These are phyloP conservation scores for Frieseomelitta varia DNA, from an alignment of 1,140 invertebrate species.

Conservation along the genomic window DNA sequence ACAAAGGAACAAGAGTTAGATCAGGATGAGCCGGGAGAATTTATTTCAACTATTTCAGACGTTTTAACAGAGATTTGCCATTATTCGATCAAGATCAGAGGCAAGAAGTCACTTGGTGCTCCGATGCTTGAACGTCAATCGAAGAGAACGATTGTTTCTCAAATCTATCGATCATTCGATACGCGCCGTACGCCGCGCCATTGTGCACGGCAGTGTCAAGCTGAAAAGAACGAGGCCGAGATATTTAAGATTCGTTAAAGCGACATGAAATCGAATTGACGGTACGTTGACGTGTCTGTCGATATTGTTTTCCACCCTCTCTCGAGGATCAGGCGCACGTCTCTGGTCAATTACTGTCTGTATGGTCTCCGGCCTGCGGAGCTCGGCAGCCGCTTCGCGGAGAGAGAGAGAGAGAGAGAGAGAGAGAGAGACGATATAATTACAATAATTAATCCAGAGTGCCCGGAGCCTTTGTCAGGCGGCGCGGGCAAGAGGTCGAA, in stretches of 20 bases:
- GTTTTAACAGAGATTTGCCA: too few species aligned
- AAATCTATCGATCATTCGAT: background rate
- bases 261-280: background rate
- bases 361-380: conserved; percentile 43
- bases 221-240: background rate
- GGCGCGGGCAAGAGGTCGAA: conserved; percentile 57
- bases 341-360: conserved; percentile 61
- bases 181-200: background rate
- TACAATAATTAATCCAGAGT: conserved; percentile 67
- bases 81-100: too few species aligned
- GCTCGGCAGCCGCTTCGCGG: conserved; percentile 16
- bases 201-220: background rate
- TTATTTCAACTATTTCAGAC: too few species aligned
- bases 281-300: background rate
- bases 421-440: conserved; percentile 52
- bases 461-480: conserved; percentile 54
- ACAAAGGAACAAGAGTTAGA: too few species aligned
- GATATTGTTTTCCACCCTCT: conserved; percentile 30
- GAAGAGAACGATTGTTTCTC: background rate
- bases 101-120: too few species aligned
- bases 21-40: too few species aligned
- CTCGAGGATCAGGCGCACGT: conserved; percentile 31
- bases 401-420: background rate
- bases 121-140: background rate
- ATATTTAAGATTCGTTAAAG: background rate